A percentile compares a stretch with the other conserved stretches of the same genome.
Conservation (phyloP, 2,113 vertebrate species). For the Pterocles gutturalis region DNA sequence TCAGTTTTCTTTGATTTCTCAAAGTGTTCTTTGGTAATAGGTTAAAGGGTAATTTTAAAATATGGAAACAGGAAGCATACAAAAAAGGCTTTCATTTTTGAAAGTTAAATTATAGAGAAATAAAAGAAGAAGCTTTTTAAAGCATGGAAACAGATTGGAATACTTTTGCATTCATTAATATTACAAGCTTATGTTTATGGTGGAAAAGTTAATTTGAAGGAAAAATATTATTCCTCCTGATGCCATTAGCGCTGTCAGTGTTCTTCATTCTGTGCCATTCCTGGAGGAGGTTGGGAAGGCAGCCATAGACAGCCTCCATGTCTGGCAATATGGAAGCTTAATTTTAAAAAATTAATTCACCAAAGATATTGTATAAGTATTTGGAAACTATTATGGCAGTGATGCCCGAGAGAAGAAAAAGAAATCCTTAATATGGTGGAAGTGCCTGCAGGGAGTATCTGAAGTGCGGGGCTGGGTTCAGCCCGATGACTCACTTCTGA, state of each 20-base stretch:
- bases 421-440: not conserved
- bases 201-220: not conserved
- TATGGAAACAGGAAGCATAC: not conserved
- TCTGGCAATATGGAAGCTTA: not conserved
- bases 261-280: not conserved
- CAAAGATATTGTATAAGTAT: not conserved
- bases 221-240: not conserved
- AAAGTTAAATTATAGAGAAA: not conserved
- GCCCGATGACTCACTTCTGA: not conserved
- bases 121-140: not conserved
- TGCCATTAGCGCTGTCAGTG: not conserved
- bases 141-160: not conserved
- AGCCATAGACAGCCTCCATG: not conserved
- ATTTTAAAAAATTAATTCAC: not conserved
- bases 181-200: not conserved
- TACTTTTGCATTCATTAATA: constrained; percentile 9
- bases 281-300: not conserved
- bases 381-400: not conserved
- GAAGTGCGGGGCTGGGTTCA: not conserved
- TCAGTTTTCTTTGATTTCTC: not conserved
- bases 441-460: not conserved
- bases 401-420: not conserved
- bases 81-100: not conserved
- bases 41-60: not conserved
- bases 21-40: not conserved